Evolutionary conservation across 2,888 invertebrate species (phyloP).

Genomic region (Aplocera efformata): DNA sequence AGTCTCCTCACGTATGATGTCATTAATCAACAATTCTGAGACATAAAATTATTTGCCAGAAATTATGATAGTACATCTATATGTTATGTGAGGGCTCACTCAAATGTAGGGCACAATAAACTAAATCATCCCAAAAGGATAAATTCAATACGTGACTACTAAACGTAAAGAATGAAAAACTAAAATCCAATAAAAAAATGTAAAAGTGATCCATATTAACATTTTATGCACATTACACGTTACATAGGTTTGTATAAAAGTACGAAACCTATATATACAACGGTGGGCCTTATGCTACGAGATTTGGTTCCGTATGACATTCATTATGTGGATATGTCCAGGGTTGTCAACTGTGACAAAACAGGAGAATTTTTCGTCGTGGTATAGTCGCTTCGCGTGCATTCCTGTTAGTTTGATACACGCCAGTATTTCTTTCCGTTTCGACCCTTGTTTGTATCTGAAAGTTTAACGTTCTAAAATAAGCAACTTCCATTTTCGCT

Average conservation of each 20-base stretch:
- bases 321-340: conserved; percentile 82
- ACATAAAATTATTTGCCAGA: no score
- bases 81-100: no score
- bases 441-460: conserved; percentile 67
- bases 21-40: no score
- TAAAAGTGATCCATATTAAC: conserved; percentile 9
- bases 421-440: conserved; percentile 64
- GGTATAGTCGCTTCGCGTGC: conserved; percentile 59
- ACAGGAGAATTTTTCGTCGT: conserved; percentile 75
- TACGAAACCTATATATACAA: conserved; percentile 5
- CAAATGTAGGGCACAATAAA: no score
- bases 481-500: no score
- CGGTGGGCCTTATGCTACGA: conserved; percentile 41
- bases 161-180: conserved; percentile 1
- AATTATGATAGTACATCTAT: no score
- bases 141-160: no score
- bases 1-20: no score
- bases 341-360: conserved; percentile 82
- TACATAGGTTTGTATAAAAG: conserved; percentile 1
- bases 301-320: conserved; percentile 50
- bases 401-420: conserved; percentile 73
- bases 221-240: conserved; percentile 2
- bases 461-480: conserved; percentile 17
- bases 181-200: conserved; percentile 8
- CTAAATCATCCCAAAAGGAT: no score